phyloP scores from a whole-genome alignment of 1,140 invertebrate species.

The Heliconius congener region DNA sequence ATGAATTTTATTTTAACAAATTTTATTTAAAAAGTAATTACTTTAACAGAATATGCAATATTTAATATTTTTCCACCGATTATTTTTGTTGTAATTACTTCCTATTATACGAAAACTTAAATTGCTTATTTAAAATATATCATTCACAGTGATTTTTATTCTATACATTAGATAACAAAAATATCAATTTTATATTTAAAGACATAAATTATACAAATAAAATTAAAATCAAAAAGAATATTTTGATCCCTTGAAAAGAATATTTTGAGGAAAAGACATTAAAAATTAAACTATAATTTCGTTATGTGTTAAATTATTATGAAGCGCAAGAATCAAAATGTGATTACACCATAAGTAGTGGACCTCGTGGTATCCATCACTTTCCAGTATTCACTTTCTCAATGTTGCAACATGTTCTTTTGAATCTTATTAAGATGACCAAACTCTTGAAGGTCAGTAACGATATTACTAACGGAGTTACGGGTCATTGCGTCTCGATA shows the following conservation, averaged over 20 bases:
- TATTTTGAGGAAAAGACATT: not conserved
- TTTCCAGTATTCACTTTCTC: conserved; percentile 29
- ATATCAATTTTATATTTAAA: too few relatives aligned
- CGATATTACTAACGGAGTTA: not conserved
- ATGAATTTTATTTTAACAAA: not conserved
- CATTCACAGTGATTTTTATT: too few relatives aligned
- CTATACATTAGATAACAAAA: too few relatives aligned
- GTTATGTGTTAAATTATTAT: not conserved
- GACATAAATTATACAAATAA: too few relatives aligned
- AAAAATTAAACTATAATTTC: not conserved
- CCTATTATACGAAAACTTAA: too few relatives aligned
- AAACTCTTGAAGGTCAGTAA: conserved; percentile 18
- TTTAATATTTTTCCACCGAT: not conserved
- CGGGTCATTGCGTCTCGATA: not conserved
- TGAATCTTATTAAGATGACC: conserved; percentile 18
- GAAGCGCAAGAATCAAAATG: not conserved
- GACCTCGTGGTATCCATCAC: conserved; percentile 20
- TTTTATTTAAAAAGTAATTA: not conserved
- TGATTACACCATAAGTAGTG: conserved; percentile 10
- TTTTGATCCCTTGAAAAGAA: not conserved
- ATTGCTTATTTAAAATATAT: too few relatives aligned
- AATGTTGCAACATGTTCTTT: conserved; percentile 13
- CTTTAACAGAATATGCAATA: not conserved
- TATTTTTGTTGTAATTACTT: not conserved
- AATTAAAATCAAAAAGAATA: not conserved